A percentile compares a stretch with the other conserved stretches of the same genome.
phyloP scores from a whole-genome alignment of 2,113 vertebrate genomes.

The Heterotis niloticus region DNA sequence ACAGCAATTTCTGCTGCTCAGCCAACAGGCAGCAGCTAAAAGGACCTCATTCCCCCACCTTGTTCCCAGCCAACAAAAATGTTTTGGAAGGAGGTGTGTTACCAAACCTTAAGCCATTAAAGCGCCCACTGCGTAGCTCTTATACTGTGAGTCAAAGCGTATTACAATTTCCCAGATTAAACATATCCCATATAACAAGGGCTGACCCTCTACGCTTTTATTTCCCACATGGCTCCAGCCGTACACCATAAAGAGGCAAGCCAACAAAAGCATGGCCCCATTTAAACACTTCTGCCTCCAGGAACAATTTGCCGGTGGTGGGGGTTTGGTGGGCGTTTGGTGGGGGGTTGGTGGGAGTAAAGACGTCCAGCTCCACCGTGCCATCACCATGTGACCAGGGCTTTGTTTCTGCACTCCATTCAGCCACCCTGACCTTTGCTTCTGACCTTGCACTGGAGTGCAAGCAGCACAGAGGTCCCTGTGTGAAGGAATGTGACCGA shows the following conservation, averaged over 20 bases:
- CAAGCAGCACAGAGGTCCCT: constrained; percentile 28
- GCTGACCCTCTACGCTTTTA: background rate
- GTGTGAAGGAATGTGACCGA: constrained; percentile 4
- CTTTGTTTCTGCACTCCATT: constrained; percentile 29
- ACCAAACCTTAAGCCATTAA: background rate
- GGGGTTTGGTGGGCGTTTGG: background rate
- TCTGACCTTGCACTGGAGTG: constrained; percentile 2
- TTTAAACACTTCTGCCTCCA: constrained; percentile 22
- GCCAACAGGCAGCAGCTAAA: no score
- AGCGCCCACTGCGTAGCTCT: background rate
- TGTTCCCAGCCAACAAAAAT: background rate
- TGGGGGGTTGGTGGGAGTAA: background rate
- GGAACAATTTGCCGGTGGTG: constrained; percentile 15
- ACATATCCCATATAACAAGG: background rate
- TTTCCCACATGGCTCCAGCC: constrained; percentile 4
- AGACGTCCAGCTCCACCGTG: background rate
- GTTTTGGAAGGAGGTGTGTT: background rate
- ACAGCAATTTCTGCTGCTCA: no score
- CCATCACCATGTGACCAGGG: constrained; percentile 20
- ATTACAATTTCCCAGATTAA: background rate
- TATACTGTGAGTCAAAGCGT: background rate
- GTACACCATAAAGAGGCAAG: background rate
- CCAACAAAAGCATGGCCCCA: constrained; percentile 7
- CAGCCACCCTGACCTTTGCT: constrained; percentile 28
- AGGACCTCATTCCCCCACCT: no score